Evolutionary conservation across 2,113 vertebrate genomes (phyloP).

Genomic region (Phasianus colchicus): DNA sequence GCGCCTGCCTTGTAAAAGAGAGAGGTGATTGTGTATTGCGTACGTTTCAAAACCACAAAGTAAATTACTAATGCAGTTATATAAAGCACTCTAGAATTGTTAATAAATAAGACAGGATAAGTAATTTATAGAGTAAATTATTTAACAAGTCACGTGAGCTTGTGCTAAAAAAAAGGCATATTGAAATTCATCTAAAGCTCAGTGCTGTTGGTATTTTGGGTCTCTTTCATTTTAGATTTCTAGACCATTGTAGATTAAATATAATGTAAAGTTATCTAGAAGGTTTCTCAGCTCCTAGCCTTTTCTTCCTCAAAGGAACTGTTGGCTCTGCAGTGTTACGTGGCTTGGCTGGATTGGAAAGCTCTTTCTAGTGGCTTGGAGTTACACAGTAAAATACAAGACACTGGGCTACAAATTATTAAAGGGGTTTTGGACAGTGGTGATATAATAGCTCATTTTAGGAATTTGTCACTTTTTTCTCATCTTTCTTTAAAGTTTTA

Average conservation of each 20-base stretch:
- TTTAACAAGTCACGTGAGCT: slow-evolving; percentile 69
- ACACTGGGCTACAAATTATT: slow-evolving; percentile 38
- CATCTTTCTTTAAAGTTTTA: background rate
- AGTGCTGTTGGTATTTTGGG: slow-evolving; percentile 33
- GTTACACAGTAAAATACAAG: slow-evolving; percentile 12
- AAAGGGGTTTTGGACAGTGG: slow-evolving; percentile 6
- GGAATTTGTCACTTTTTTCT: background rate
- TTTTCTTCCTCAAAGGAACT: background rate
- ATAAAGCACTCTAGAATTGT: slow-evolving; percentile 72
- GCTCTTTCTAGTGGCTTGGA: slow-evolving; percentile 66
- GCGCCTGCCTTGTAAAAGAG: background rate
- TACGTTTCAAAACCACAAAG: slow-evolving; percentile 65
- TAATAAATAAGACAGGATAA: slow-evolving; percentile 74
- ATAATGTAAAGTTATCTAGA: background rate
- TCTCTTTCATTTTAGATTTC: slow-evolving; percentile 9
- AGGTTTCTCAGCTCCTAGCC: background rate
- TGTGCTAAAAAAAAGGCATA: slow-evolving; percentile 9
- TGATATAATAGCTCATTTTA: background rate
- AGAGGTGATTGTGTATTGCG: slow-evolving; percentile 50
- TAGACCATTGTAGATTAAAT: slow-evolving; percentile 6
- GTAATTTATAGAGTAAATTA: slow-evolving; percentile 79
- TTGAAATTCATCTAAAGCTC: slow-evolving; percentile 43
- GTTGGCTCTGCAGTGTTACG: slow-evolving; percentile 1
- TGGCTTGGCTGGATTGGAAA: slow-evolving; percentile 54
- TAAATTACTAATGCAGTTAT: slow-evolving; percentile 68